Evolutionary conservation across 2,797 vertebrate species (phyloP), one percentile per base, ranked within the genome.

Genomic region (Cynopterus sphinx): DNA sequence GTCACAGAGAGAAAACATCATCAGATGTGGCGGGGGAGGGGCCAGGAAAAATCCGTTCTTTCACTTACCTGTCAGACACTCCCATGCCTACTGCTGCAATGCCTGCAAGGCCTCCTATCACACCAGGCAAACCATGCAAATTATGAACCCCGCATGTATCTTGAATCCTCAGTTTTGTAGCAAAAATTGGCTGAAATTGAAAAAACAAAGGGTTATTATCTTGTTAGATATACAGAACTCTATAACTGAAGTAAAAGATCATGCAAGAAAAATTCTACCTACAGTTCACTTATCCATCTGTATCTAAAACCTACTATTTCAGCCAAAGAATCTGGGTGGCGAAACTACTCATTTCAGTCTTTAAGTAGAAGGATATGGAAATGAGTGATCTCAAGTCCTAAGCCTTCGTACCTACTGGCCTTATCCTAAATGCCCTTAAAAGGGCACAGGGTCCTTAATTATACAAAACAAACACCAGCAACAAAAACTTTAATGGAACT

Each of bases 91-190:
- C 96, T 22, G 98, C 99, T 78, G 99, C 49, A 0, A 99, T 99
- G 63, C 99, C 98, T 71, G 99, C 99, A 2, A 99, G 89, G 0
- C 99, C 99, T 0, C 99, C 99, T 59, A 99, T 81, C 93, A 99
- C 98, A 43, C 99, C 99, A 51, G 99, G 99, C 98, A 99, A 99
- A 49, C 99, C 99, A 3, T 99, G 99, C 70, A 99, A 98, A 97
- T 99, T 99, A 98, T 99, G 99, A 82, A 99, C 99, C 0, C 99
- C 99, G 46, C 99, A 99, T 5, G 99, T 99, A 92, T 99, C 99
- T 53, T 99, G 99, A 97, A 99, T 99, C 59, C 98, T 99, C 97
- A 99, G 96, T 49, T 98, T 99, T 70, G 99, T 98, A 49, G 99
- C 98, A 93, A 99, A 92, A 81, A 99, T 74, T 87, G 99, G 99